Conservation (phyloP, 2,888 invertebrate genomes). For the Epicampocera succincta region DNA sequence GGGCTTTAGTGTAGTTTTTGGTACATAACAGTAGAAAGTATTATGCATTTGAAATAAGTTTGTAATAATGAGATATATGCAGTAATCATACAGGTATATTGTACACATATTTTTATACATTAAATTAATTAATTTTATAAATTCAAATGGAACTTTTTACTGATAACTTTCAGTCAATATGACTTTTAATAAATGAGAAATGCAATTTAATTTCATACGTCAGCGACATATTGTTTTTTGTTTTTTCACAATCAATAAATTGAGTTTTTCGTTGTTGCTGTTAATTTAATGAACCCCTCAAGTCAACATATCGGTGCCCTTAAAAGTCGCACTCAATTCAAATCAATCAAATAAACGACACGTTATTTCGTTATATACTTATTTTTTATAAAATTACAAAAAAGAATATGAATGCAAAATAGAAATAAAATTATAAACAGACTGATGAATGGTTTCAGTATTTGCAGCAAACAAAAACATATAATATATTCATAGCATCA, state of each 20-base stretch:
- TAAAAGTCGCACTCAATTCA: slow-evolving; percentile 56
- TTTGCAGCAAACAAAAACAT: not conserved
- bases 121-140: no score
- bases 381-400: not conserved
- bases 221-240: slow-evolving; percentile 44
- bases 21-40: no score
- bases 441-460: not conserved
- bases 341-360: slow-evolving; percentile 63
- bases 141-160: not conserved
- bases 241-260: slow-evolving; percentile 45
- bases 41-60: no score
- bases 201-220: slow-evolving; percentile 43
- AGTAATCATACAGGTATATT: no score
- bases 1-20: no score
- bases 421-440: not conserved
- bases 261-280: slow-evolving; percentile 30
- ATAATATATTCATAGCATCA: no score
- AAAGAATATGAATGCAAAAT: slow-evolving; percentile 1
- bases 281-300: not conserved
- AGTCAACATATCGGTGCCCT: not conserved
- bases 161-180: not conserved
- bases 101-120: no score
- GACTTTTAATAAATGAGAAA: not conserved
- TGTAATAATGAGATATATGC: no score
- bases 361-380: slow-evolving; percentile 56